Evolutionary conservation across 2,888 invertebrate genomes (phyloP), one percentile per base, ranked within the genome.

Genomic region (Meghimatium bilineatum): DNA sequence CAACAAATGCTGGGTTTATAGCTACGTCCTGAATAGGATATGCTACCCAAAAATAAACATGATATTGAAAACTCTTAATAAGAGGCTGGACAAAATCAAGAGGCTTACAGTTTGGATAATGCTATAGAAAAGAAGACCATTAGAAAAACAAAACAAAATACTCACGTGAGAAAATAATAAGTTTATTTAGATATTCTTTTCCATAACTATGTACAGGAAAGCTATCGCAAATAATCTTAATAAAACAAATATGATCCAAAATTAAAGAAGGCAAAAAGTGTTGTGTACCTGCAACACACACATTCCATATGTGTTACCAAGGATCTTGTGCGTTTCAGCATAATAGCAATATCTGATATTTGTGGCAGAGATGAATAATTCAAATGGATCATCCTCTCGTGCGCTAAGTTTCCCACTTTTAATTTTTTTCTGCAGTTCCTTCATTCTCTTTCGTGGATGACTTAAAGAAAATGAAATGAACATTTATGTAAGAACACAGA

Each of bases 321-420:
- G 95, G 93, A 99, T 98, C 89, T 98, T 97, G 93, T 99, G 98
- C 0, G 99, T 99, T 93, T 99, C 99, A 0, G 96, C 96, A 93
- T 99, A 99, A 94, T 99, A 99, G 91, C 99, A 96, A 87, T 98
- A 99, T 86, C 99, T 96, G 90, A 99, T 99, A 87, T 97, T 97
- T 0, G 99, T 99, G 0, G 99, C 97, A 0, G 98, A 96, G 86
- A 99, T 95, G 93, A 99, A 99, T 23, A 98, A 94, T 94, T 99
- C 99, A 94, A 99, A 99, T 0, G 99, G 96, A 93, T 99, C 98
- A 89, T 98, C 98, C 92, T 99, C 98, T 87, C 98, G 97, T 0
- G 98, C 95, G 92, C 97, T 97, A 56, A 97, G 93, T 93, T 97
- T 97, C 0, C 93, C 98, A 3, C 96, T 96, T 90, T 97, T 96